A percentile compares a stretch with the other conserved stretches of the same genome.
Conservation (phyloP, 1,140 invertebrate genomes). For the Prorops nasuta region DNA sequence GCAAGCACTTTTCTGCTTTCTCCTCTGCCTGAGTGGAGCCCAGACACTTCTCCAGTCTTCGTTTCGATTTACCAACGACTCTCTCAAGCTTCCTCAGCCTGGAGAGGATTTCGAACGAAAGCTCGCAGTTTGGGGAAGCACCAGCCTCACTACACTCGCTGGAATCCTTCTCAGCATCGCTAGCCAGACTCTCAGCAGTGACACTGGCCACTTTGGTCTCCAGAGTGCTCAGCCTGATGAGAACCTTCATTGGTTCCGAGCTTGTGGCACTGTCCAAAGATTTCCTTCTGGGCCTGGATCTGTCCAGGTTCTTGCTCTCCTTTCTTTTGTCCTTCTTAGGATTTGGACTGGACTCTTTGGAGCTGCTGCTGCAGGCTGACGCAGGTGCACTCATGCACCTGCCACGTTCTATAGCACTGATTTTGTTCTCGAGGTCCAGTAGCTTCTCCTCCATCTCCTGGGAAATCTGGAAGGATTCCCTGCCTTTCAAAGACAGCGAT, state of each 20-base stretch:
- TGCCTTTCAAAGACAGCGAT: conserved; percentile 77
- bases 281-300: conserved; percentile 64
- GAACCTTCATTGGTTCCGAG: conserved; percentile 74
- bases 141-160: conserved; percentile 44
- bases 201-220: conserved; percentile 71
- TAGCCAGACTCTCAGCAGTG: conserved; percentile 49
- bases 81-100: conserved; percentile 43
- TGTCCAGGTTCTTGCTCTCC: conserved; percentile 55
- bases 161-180: conserved; percentile 46
- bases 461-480: conserved; percentile 73
- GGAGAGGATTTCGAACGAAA: conserved; percentile 42
- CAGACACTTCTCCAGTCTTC: conserved; percentile 44
- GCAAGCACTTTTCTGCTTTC: conserved; percentile 48
- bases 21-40: conserved; percentile 47
- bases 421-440: conserved; percentile 75
- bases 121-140: conserved; percentile 30
- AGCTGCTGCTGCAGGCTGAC: conserved; percentile 39
- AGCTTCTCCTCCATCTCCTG: conserved; percentile 83
- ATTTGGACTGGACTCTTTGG: conserved; percentile 57
- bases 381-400: conserved; percentile 36
- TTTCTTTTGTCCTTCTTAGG: conserved; percentile 53
- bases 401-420: conserved; percentile 63
- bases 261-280: conserved; percentile 74
- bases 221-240: conserved; percentile 70
- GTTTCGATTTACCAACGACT: conserved; percentile 44